These are phyloP conservation scores for Holocentrus rufus DNA, from an alignment of 2,797 vertebrate genomes.

Conservation along the genomic window DNA sequence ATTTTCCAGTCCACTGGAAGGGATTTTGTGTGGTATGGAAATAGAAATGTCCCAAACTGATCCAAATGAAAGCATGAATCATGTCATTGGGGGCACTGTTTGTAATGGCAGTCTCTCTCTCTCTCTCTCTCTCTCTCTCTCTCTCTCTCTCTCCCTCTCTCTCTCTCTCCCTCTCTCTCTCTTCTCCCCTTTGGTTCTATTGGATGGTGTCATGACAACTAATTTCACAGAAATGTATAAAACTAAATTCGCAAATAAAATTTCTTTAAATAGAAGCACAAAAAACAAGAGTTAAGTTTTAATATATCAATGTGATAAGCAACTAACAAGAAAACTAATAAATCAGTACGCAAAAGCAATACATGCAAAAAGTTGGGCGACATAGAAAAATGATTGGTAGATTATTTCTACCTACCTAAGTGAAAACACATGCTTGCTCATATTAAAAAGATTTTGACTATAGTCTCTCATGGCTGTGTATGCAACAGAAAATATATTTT, in stretches of 20 bases:
- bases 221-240: constrained; percentile 33
- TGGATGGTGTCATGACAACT: background rate
- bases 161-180: background rate
- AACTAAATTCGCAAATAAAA: constrained; percentile 16
- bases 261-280: background rate
- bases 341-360: background rate
- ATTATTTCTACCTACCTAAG: no score
- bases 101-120: background rate
- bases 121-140: no score
- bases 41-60: constrained; percentile 13
- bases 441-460: background rate
- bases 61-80: constrained; percentile 33
- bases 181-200: background rate
- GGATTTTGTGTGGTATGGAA: constrained; percentile 21
- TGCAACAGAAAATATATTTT: background rate
- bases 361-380: background rate
- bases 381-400: background rate
- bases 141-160: no score
- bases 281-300: background rate
- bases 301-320: background rate
- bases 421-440: background rate
- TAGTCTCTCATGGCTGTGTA: background rate
- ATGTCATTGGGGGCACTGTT: constrained; percentile 8
- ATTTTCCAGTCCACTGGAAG: constrained; percentile 14
- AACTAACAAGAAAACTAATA: constrained; percentile 13